Conservation (phyloP, 2,113 vertebrate species). For the Butorides virescens region DNA sequence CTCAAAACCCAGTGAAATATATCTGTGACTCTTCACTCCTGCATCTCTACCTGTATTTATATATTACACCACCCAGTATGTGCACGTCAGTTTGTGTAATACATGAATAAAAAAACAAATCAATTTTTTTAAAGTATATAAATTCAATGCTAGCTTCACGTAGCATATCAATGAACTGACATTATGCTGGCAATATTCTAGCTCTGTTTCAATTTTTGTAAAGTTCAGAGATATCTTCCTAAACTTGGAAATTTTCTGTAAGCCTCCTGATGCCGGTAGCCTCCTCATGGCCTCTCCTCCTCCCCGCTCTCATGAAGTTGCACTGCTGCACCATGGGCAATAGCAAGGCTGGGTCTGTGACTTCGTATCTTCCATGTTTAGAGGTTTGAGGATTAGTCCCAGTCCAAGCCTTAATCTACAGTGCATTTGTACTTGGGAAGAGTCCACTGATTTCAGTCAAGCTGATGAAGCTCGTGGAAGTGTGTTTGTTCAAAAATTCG, state of each 20-base stretch:
- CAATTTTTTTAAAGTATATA: accelerated
- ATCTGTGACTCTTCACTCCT: not conserved
- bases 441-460: not conserved
- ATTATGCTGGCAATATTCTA: not conserved
- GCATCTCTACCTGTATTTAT: not conserved
- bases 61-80: not conserved
- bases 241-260: not conserved
- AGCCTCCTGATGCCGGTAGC: not conserved
- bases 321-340: not conserved
- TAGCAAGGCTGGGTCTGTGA: not conserved
- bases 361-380: not conserved
- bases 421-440: not conserved
- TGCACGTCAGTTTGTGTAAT: not conserved
- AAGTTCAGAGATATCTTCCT: not conserved
- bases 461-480: not conserved
- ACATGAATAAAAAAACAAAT: not conserved
- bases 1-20: not conserved
- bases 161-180: not conserved
- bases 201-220: not conserved
- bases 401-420: not conserved
- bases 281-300: not conserved
- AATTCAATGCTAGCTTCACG: not conserved
- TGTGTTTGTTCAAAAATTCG: not conserved
- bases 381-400: not conserved
- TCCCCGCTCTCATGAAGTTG: not conserved